Evolutionary conservation across 2,888 invertebrate species (phyloP), one percentile per base, ranked within the genome.

Genomic region (Fabriciana adippe): DNA sequence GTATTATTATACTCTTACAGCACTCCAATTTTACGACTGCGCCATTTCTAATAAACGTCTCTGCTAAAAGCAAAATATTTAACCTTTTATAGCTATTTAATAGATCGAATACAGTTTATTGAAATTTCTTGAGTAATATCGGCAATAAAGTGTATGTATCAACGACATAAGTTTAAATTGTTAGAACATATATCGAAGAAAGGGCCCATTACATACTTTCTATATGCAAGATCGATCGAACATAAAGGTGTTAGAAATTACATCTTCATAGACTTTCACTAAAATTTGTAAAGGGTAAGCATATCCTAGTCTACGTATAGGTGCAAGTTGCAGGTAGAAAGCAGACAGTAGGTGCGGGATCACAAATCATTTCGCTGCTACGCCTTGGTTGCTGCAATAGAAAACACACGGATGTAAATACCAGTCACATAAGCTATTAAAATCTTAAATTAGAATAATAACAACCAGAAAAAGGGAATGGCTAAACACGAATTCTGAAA

Each of bases 281-380:
- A 26, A 53, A 68, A 64, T 64, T 66, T 68, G 66, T 72, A 72
- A 72, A 72, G 68, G 71, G 66, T 66, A 68, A 68, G 66, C 70
- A 67, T 70, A 70, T 68, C 65, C 66, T 71, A 69, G 63, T 65
- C 63, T 57, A 56, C 63, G 72, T 69, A 64, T 66, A 50, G 48
- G 68, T 26, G 26, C 62, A 61, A 71, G 68, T 72, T 62, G 68
- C 65, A 67, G 71, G 68, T 75, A 74, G 71, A 70, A 72, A 74
- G 67, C 63, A 53, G 66, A 67, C 68, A 69, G 74, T 71, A 68
- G 72, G 73, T 69, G 73, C 66, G 60, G 57, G 59, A 69, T 70
- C 73, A 75, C 76, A 73, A 77, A 75, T 77, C 74, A 76, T 73
- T 59, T 72, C 55, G 18, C 51, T 62, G 72, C 62, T 73, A 73